phyloP scores from a whole-genome alignment of 2,113 vertebrate species.

The Chrysochloris asiatica region DNA sequence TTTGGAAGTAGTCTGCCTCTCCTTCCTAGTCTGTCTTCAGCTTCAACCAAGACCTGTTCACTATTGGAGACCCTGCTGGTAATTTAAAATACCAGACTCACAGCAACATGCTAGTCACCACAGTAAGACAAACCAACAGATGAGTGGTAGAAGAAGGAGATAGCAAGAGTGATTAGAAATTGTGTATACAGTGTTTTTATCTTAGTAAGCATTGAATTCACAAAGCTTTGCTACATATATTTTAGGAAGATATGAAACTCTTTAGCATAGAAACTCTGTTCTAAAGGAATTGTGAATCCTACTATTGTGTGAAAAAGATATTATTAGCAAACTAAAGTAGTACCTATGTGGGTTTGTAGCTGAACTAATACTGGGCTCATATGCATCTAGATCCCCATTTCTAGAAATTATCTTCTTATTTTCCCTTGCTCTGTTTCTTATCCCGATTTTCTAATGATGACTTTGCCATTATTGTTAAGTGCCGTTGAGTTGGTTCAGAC shows the following conservation, averaged over 20 bases:
- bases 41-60: too few relatives aligned
- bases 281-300: neutral
- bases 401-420: neutral
- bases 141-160: too few relatives aligned
- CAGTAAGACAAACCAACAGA: too few relatives aligned
- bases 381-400: neutral
- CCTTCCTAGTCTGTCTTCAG: too few relatives aligned
- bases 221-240: neutral
- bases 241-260: neutral
- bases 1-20: too few relatives aligned
- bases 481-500: too few relatives aligned
- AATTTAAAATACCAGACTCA: too few relatives aligned
- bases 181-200: neutral
- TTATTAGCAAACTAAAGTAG: neutral
- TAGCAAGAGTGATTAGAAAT: neutral
- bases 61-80: too few relatives aligned
- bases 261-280: neutral
- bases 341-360: neutral
- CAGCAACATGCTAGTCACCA: too few relatives aligned
- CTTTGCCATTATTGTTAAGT: too few relatives aligned
- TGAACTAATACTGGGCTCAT: neutral
- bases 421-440: neutral
- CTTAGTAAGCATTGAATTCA: neutral
- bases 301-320: neutral
- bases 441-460: neutral